These are phyloP conservation scores for Spilarctia lutea DNA, from an alignment of 2,888 invertebrate species.

Conservation along the genomic window DNA sequence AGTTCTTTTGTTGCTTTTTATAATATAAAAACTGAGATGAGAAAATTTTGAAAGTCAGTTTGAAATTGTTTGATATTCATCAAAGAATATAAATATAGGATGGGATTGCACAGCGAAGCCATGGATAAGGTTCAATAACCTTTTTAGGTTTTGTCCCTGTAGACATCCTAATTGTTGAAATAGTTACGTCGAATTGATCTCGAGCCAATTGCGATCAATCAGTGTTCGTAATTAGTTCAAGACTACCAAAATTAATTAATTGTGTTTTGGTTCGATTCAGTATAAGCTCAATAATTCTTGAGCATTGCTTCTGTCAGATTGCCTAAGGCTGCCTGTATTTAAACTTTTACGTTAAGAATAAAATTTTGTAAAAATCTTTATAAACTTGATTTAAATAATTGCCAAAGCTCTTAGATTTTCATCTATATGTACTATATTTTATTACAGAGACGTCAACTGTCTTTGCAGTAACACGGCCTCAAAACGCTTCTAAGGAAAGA, in stretches of 20 bases:
- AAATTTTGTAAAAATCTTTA: neutral
- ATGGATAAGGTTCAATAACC: neutral
- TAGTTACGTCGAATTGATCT: neutral
- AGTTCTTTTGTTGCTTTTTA: neutral
- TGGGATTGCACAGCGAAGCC: neutral
- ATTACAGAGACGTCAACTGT: neutral
- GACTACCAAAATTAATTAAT: neutral
- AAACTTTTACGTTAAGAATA: too few relatives aligned
- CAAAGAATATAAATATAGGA: neutral
- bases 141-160: neutral
- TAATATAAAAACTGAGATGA: neutral
- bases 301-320: neutral
- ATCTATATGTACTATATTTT: neutral
- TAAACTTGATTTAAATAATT: neutral
- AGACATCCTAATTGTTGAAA: neutral
- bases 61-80: neutral
- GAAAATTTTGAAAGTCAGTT: neutral
- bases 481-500: neutral
- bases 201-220: neutral
- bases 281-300: neutral
- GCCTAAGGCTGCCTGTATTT: neutral
- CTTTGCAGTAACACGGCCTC: neutral
- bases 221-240: neutral
- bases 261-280: neutral
- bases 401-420: neutral